These are phyloP conservation scores for Bombus confusus DNA, from an alignment of 1,140 invertebrate species.

Conservation along the genomic window DNA sequence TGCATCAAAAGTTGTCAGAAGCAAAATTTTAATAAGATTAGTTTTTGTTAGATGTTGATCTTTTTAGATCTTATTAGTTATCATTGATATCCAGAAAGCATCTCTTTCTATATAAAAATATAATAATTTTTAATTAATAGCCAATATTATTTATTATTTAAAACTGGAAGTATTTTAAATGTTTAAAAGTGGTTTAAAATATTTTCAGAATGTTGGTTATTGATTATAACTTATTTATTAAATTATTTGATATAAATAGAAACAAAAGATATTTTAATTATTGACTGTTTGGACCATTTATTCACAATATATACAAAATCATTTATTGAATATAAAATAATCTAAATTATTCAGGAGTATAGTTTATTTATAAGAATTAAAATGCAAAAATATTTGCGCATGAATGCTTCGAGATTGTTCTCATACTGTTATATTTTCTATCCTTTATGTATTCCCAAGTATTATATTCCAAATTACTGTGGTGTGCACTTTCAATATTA, in stretches of 20 bases:
- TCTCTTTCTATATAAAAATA: conserved; percentile 19
- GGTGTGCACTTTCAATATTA: conserved; percentile 78
- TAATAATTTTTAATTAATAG: not conserved
- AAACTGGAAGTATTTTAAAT: not conserved
- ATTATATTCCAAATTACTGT: conserved; percentile 85
- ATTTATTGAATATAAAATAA: not conserved
- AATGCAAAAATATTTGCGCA: conserved; percentile 61
- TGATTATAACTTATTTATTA: not conserved
- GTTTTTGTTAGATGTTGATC: not conserved
- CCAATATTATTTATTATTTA: not conserved
- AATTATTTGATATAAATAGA: not conserved
- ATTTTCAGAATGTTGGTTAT: not conserved
- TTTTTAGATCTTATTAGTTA: conserved; percentile 1
- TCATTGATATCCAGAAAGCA: conserved; percentile 40
- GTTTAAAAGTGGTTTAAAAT: not conserved
- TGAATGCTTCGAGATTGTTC: conserved; percentile 50
- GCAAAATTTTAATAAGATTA: conserved; percentile 54
- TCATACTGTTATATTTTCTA: conserved; percentile 69
- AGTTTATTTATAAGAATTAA: conserved; percentile 22
- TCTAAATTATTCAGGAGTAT: not conserved
- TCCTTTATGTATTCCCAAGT: conserved; percentile 78
- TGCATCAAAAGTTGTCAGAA: not conserved
- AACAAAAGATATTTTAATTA: not conserved
- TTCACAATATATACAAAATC: not conserved
- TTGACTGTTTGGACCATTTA: not conserved